phyloP scores from a whole-genome alignment of 2,113 vertebrate species.

The Phrynosoma blainvillii region DNA sequence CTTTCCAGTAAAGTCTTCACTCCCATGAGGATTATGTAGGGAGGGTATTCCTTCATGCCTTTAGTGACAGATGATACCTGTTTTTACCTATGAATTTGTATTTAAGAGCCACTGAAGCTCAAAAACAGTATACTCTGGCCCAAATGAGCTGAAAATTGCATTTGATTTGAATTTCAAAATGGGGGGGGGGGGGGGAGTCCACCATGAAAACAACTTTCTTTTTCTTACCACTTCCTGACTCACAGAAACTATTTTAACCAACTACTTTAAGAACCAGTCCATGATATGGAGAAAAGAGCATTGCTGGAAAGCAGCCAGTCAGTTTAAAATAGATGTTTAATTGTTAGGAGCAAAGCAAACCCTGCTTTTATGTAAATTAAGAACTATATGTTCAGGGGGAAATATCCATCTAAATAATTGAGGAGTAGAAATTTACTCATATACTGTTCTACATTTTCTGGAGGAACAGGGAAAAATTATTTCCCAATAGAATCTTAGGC shows the following conservation, averaged over 20 bases:
- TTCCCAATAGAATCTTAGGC: slow-evolving; percentile 44
- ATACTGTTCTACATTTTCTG: background rate
- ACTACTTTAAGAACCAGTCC: slow-evolving; percentile 65
- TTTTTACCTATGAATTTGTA: slow-evolving; percentile 82
- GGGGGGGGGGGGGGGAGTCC: slow-evolving; percentile 59
- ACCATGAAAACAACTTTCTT: slow-evolving; percentile 66
- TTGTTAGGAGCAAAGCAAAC: slow-evolving; percentile 82
- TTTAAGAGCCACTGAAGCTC: slow-evolving; percentile 87
- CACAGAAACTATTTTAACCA: slow-evolving; percentile 53
- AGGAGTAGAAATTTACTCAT: slow-evolving; percentile 25
- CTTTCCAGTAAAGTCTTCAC: slow-evolving; percentile 70
- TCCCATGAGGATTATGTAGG: slow-evolving; percentile 73
- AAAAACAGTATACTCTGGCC: slow-evolving; percentile 86
- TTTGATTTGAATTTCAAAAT: slow-evolving; percentile 90
- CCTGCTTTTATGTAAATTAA: slow-evolving; percentile 76
- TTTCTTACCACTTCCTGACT: slow-evolving; percentile 69
- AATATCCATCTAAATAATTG: slow-evolving; percentile 69
- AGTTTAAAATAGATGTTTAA: slow-evolving; percentile 83
- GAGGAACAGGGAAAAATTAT: background rate
- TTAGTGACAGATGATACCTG: slow-evolving; percentile 85
- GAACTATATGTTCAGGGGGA: slow-evolving; percentile 60
- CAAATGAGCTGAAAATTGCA: slow-evolving; percentile 90
- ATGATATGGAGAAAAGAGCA: slow-evolving; percentile 70
- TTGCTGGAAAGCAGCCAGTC: slow-evolving; percentile 77
- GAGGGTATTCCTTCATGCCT: slow-evolving; percentile 69